Percentiles rank a stretch among this genome's conserved stretches.
These are phyloP conservation scores for Coturnix japonica DNA, from an alignment of 2,113 vertebrate genomes.

Conservation along the genomic window DNA sequence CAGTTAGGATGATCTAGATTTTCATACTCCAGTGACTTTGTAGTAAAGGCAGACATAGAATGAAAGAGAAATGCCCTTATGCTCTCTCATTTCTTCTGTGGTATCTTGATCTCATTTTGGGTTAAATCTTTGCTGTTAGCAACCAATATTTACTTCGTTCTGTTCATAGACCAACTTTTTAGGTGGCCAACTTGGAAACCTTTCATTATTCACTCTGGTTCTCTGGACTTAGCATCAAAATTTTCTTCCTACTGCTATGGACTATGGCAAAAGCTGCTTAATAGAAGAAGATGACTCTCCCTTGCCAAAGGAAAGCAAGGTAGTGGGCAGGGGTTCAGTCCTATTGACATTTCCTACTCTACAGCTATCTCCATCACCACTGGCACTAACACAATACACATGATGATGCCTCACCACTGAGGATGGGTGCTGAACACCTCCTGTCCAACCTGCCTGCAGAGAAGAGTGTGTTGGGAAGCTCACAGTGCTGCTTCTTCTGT, in stretches of 20 bases:
- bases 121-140: background rate
- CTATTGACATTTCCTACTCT: background rate
- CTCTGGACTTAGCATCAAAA: background rate
- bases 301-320: background rate
- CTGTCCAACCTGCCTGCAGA: background rate
- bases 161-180: background rate
- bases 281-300: background rate
- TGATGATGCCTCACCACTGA: background rate
- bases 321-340: background rate
- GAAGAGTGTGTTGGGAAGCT: background rate
- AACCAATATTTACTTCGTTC: background rate
- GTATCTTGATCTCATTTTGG: background rate
- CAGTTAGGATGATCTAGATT: background rate
- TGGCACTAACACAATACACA: background rate
- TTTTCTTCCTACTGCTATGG: background rate
- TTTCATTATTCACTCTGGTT: background rate
- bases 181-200: background rate
- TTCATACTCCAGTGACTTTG: background rate
- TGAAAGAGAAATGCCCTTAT: background rate
- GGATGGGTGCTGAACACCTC: background rate
- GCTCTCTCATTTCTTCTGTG: background rate
- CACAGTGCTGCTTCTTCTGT: background rate
- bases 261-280: background rate
- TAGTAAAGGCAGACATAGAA: fast-evolving
- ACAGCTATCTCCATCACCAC: background rate